These are phyloP conservation scores for Myanophis thanlyinensis DNA, from an alignment of 2,113 vertebrate species.

Conservation along the genomic window DNA sequence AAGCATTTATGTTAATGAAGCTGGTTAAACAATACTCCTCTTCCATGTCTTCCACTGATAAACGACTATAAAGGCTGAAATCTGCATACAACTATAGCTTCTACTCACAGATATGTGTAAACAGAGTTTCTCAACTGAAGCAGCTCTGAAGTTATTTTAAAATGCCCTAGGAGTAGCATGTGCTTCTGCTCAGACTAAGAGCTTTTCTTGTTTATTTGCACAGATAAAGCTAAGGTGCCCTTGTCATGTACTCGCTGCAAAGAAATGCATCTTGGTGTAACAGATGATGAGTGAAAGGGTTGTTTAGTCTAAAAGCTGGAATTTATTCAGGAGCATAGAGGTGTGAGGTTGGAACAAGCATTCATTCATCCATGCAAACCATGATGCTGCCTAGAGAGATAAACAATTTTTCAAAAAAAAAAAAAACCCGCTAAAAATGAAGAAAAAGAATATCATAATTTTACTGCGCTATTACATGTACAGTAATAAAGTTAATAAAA, in stretches of 20 bases:
- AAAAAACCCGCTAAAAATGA: neutral
- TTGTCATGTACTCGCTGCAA: slow-evolving; percentile 11
- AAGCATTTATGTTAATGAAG: neutral
- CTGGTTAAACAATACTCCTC: neutral
- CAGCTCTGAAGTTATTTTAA: neutral
- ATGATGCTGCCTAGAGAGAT: neutral
- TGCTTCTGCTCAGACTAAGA: neutral
- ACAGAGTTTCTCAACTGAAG: neutral
- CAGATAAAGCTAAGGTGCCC: slow-evolving; percentile 29
- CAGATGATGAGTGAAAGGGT: slow-evolving; percentile 19
- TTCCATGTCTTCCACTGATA: neutral
- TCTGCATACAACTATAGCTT: neutral
- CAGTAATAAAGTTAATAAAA: neutral
- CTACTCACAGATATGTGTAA: neutral
- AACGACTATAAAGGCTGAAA: neutral
- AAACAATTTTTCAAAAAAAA: neutral
- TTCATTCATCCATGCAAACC: slow-evolving; percentile 8
- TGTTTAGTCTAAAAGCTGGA: slow-evolving; percentile 26
- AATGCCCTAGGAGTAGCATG: slow-evolving; percentile 11
- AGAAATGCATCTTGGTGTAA: slow-evolving; percentile 19
- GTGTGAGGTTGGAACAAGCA: neutral
- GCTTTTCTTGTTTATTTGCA: slow-evolving; percentile 14
- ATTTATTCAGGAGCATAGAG: slow-evolving; percentile 16
- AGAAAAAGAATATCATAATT: neutral
- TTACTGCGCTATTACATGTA: neutral